Base-by-base conservation (phyloP, 2,113 vertebrate genomes). In the Siphamia tubifer region DNA sequence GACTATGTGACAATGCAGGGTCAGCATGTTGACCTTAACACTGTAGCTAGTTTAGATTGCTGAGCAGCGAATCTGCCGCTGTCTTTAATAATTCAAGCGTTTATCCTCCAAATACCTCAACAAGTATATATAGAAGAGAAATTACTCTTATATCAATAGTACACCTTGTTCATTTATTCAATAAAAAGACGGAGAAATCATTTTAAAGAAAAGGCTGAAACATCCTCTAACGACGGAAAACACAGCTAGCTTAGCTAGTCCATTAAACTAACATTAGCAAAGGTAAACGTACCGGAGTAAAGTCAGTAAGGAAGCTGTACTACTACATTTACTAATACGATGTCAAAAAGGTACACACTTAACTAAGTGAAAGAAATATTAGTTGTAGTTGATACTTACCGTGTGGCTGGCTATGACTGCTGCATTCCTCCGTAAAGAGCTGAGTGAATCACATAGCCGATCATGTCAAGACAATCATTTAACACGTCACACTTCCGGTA, bases 391-490 rank as follows among this genome's bases (percentile, higher is more conserved):
- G 31, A 16, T 60, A 89, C 87, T 87, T 74, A 91, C 89, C 42
- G 51, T 79, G 9, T 2, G 8, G 21, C 16, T 38, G 55, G 30
- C 51, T 81, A 73, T 20, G 15, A 74, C 19, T 7, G 62, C 60
- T 13, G 80, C 83, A 81, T 86, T 88, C 83, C 77, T 80, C 48
- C 69, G 23, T 19, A 5, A 1, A 72, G 61, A 58, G 32, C 25
- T 40, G 35, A 17, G 20, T 40, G 49, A 35, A 56, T 30, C 17
- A 0, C 39, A 5, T 12, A 36, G 28, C 0, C 12, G 51, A 5
- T 2, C 5, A 1, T 0, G 21, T 72, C 31, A 63, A 31, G 17
- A 1, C 10, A 28, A 1, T 8, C 0, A 1, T 2, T 1, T 2
- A 1, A 19, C 8, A 44, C 2, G 6, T 2, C 2, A 0, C 1